These are phyloP conservation scores for Crossocerus cetratus DNA, from an alignment of 2,888 invertebrate species.

Conservation along the genomic window DNA sequence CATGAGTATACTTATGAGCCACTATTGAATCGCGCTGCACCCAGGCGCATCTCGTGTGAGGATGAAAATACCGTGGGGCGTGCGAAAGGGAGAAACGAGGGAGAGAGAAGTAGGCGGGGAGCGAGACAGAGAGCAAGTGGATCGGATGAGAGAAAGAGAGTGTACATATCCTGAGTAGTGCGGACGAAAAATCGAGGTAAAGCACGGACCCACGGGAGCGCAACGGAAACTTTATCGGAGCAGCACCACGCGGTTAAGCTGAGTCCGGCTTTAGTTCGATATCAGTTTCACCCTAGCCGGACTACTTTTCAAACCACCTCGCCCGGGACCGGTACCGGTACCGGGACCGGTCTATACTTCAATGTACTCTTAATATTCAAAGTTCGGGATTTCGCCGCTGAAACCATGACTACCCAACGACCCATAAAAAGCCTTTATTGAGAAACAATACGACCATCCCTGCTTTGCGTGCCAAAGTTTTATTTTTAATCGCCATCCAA, in stretches of 20 bases:
- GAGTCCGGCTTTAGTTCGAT: slow-evolving; percentile 54
- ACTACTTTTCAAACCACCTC: slow-evolving; percentile 41
- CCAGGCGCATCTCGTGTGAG: slow-evolving; percentile 11
- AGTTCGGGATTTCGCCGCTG: too few species aligned
- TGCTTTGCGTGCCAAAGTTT: too few species aligned
- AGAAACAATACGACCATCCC: too few species aligned
- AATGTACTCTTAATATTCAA: not conserved
- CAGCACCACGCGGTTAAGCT: slow-evolving; percentile 52
- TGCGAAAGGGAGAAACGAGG: not conserved
- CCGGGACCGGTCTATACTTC: slow-evolving; percentile 21
- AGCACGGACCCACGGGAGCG: slow-evolving; percentile 35
- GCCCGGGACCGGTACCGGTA: slow-evolving; percentile 41
- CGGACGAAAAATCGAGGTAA: slow-evolving; percentile 51
- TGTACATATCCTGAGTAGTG: slow-evolving; percentile 14
- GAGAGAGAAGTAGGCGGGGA: not conserved
- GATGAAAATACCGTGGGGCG: slow-evolving; percentile 12
- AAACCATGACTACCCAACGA: too few species aligned
- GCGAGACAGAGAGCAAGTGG: not conserved
- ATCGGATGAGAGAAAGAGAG: slow-evolving; percentile 3
- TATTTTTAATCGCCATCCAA: too few species aligned
- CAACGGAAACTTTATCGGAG: slow-evolving; percentile 59
- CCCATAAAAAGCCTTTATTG: too few species aligned
- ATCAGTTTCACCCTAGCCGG: slow-evolving; percentile 37
- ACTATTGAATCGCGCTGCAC: slow-evolving; percentile 63
- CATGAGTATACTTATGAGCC: slow-evolving; percentile 73